Evolutionary conservation across 2,888 invertebrate genomes (phyloP).

Genomic region (Pollenia labialis): DNA sequence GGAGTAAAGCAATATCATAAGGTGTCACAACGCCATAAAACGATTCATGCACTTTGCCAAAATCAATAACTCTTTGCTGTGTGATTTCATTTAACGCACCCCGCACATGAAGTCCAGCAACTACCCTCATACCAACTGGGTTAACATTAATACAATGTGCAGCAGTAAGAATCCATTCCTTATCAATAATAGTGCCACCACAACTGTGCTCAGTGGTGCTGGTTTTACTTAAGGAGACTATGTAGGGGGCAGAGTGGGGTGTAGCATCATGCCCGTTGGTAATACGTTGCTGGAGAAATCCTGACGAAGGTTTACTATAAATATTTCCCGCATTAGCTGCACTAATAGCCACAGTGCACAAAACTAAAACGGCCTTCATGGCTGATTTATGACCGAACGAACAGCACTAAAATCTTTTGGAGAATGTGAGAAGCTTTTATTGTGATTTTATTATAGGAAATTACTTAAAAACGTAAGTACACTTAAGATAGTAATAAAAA

Average conservation of each 20-base stretch:
- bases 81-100: constrained; percentile 75
- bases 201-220: constrained; percentile 82
- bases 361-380: neutral
- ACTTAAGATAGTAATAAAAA: too few species aligned
- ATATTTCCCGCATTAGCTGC: neutral
- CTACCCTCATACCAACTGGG: constrained; percentile 77
- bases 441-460: neutral
- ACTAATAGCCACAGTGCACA: neutral
- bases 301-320: neutral
- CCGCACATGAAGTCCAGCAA: constrained; percentile 84
- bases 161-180: constrained; percentile 83
- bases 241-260: constrained; percentile 84
- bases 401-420: neutral
- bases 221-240: constrained; percentile 82
- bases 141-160: constrained; percentile 79
- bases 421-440: constrained; percentile 1
- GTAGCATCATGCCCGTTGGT: constrained; percentile 82
- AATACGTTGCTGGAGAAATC: constrained; percentile 72
- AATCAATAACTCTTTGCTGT: constrained; percentile 79
- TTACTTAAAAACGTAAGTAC: too few species aligned
- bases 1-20: constrained; percentile 86
- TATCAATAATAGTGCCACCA: constrained; percentile 84
- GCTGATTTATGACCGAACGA: neutral
- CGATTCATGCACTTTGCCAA: constrained; percentile 79
- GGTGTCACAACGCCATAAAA: constrained; percentile 83